Evolutionary conservation across 1,140 invertebrate genomes (phyloP).

Genomic region (Drosophila navojoa): DNA sequence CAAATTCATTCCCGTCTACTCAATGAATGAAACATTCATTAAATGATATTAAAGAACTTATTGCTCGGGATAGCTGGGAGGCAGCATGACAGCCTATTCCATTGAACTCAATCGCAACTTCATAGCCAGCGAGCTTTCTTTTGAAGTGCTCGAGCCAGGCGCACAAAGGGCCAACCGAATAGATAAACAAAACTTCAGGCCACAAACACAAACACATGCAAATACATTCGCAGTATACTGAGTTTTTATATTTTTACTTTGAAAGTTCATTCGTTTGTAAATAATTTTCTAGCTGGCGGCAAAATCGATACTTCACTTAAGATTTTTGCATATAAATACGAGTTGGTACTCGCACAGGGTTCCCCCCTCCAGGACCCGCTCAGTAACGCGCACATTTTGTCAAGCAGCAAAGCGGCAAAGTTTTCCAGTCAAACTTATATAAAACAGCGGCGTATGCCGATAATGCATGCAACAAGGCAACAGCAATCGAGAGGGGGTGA

Average conservation of each 20-base stretch:
- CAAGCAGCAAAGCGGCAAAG: conserved; percentile 57
- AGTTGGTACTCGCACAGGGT: not conserved
- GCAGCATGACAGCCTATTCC: conserved; percentile 13
- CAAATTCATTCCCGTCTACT: not conserved
- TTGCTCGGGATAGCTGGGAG: not conserved
- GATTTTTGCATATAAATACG: conserved; percentile 73
- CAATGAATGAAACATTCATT: not conserved
- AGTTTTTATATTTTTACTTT: conserved; percentile 36
- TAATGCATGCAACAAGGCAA: conserved; percentile 58
- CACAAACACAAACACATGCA: conserved; percentile 64
- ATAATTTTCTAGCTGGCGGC: conserved; percentile 73
- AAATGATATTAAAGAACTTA: conserved; percentile 11
- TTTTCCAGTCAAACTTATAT: conserved; percentile 74
- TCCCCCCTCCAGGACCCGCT: no score
- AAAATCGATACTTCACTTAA: conserved; percentile 78
- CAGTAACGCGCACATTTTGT: conserved; percentile 57
- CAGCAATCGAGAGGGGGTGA: conserved; percentile 4
- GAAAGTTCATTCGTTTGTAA: conserved; percentile 78
- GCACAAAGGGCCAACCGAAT: conserved; percentile 53
- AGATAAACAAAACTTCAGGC: conserved; percentile 67
- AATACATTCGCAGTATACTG: conserved; percentile 34
- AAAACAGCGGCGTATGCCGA: conserved; percentile 62
- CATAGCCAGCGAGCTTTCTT: conserved; percentile 40
- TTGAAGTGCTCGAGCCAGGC: conserved; percentile 51
- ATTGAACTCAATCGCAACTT: conserved; percentile 33